Conservation (phyloP, 2,113 vertebrate genomes). For the Nestor notabilis region DNA sequence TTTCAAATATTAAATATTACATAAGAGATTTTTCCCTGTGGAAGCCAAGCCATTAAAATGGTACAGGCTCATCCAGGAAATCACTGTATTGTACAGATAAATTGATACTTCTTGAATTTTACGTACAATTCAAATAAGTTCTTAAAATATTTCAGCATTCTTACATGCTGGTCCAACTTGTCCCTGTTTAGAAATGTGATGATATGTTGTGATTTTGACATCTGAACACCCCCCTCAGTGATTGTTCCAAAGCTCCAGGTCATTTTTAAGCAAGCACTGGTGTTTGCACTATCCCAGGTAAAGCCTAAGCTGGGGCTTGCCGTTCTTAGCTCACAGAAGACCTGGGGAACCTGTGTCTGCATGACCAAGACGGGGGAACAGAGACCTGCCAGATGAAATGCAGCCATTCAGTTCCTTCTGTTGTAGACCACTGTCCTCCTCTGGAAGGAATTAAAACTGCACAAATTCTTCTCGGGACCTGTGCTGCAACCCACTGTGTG, state of each 20-base stretch:
- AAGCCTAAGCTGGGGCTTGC: neutral
- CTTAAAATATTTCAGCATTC: neutral
- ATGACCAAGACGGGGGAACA: fast-evolving
- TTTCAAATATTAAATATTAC: conserved; percentile 70
- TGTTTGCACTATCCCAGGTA: neutral
- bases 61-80: neutral
- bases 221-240: neutral
- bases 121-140: neutral
- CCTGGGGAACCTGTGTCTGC: neutral
- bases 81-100: neutral
- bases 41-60: conserved; percentile 34
- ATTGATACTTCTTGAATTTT: neutral
- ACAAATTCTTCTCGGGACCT: neutral
- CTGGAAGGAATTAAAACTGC: conserved; percentile 59
- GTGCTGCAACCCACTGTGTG: fast-evolving
- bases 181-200: neutral
- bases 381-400: neutral
- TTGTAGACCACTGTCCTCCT: conserved; percentile 53
- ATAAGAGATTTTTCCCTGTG: conserved; percentile 45
- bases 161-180: neutral
- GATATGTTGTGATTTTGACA: neutral
- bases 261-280: neutral
- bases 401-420: neutral
- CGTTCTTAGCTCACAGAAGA: fast-evolving
- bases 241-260: neutral